These are phyloP conservation scores for Hirudinaria manillensis DNA, from an alignment of 2,888 invertebrate species.

Conservation along the genomic window DNA sequence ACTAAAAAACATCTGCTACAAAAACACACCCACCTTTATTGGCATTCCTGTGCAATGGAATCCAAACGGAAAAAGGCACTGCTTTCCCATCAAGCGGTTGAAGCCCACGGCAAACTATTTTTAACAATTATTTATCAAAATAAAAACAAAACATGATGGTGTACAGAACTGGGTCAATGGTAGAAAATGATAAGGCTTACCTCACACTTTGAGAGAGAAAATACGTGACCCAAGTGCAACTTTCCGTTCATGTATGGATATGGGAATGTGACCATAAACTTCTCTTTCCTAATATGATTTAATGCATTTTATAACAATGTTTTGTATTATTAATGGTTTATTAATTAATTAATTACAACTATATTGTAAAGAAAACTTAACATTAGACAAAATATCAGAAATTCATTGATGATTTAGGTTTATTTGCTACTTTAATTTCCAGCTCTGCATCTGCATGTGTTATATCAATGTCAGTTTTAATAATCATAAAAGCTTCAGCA, in stretches of 20 bases:
- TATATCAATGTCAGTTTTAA: too few species aligned
- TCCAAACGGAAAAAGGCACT: constrained; percentile 89
- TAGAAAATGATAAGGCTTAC: constrained; percentile 56
- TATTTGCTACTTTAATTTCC: too few species aligned
- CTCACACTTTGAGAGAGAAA: constrained; percentile 93
- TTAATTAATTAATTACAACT: too few species aligned
- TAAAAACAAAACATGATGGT: too few species aligned
- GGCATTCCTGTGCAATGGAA: constrained; percentile 99
- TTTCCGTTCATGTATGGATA: constrained; percentile 99
- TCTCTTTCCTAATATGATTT: constrained; percentile 59
- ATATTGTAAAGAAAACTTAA: not conserved
- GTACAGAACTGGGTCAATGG: not conserved
- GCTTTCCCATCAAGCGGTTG: constrained; percentile 82
- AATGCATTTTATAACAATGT: too few species aligned
- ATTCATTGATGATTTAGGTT: too few species aligned
- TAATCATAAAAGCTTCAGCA: too few species aligned
- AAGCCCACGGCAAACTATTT: constrained; percentile 84
- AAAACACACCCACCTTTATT: constrained; percentile 64
- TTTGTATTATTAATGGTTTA: too few species aligned
- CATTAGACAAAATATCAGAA: not conserved
- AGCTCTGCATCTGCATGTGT: too few species aligned
- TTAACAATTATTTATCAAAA: constrained; percentile 35
- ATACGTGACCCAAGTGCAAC: constrained; percentile 92
- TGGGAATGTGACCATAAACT: constrained; percentile 89
- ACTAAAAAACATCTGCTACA: not conserved